Evolutionary conservation across 2,113 vertebrate genomes (phyloP), one percentile per base, ranked within the genome.

Genomic region (Pandion haliaetus): DNA sequence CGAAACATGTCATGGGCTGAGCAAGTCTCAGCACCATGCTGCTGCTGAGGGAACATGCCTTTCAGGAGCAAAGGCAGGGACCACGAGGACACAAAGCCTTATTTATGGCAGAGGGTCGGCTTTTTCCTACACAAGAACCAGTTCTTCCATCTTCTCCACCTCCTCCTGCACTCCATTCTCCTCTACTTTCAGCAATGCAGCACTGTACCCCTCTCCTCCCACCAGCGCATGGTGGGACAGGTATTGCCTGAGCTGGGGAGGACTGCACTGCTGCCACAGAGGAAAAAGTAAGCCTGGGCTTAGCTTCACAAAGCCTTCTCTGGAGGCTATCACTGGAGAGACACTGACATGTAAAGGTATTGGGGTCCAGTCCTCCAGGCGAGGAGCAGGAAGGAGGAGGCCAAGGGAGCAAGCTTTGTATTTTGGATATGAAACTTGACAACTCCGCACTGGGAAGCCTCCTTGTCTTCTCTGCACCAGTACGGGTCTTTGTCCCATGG

Each of bases 181-280:
- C n/a, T 54, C 14, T 3, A 3, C 28, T 42, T 54, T 57, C 49
- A 63, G 54, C 34, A 85, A 36, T 1, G 1, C 3, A 5, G 76
- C 36, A 15, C 42, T 4, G 16, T 4, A 6, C 14, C 36, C 38
- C 26, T 90, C 17, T 67, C 65, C 58, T 69, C 50, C 36, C 70
- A 82, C 13, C 49, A 72, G 52, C 52, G 26, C 0, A 0, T 16
- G 63, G 49, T 0, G 0, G 70, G 32, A 67, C 1, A 54, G 34
- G 0, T 2, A 34, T 8, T 5, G 5, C 19, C 86, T 42, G 55
- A 73, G 50, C 82, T 50, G 59, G 59, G 65, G 38, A 88, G 18
- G 17, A 47, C 4, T 45, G 52, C 28, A 36, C 74, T 82, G 71
- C 57, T 62, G 71, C 66, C 76, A 34, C 36, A 67, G 61, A 40